Base-by-base conservation (phyloP, 2,888 invertebrate species). In the Epirrita christyi region DNA sequence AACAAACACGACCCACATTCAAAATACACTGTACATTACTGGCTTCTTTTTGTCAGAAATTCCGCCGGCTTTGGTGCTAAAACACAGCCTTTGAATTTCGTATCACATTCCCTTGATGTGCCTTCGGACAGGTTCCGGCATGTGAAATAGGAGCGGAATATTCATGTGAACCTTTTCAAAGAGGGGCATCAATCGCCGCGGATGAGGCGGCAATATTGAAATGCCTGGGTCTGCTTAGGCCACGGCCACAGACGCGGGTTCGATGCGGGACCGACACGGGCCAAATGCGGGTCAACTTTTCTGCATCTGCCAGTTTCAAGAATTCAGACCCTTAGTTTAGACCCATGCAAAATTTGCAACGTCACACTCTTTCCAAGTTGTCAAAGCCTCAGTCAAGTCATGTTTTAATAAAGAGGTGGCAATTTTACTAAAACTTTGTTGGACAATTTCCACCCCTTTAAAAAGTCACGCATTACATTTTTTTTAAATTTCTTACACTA, bases 141-240 rank as follows among this genome's bases (percentile, higher is more conserved):
- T 57, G 36, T 57, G 62, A 56, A 54, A 60, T 59, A 61, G 57
- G 59, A 47, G 41, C 46, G 57, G 67, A 67, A 67, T 67, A 67
- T 67, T 67, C 65, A 67, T 65, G 59, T 46, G 62, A 55, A 53
- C 59, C 65, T 55, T 59, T 29, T 60, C 60, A 64, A 65, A 66
- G 63, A 64, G 52, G 59, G 56, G 46, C 63, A 64, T 67, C 67
- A 63, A 65, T 67, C 57, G 62, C 37, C 10, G 40, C 27, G 55
- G 41, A 50, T 50, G 50, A 50, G 41, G 50, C 41, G 40, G 46
- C 50, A 50, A 50, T 55, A 55, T 55, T 50, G 55, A 44, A 55
- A 55, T 44, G 36, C 21, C 21, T 21, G 21, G 21, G 21, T 41
- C 49, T 5, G 36, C 36, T n/a, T 51, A 45, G 37, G 51, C 11